A percentile compares a stretch with the other conserved stretches of the same genome.
Conservation (phyloP, 2,797 vertebrate genomes). For the Knipowitschia caucasica region DNA sequence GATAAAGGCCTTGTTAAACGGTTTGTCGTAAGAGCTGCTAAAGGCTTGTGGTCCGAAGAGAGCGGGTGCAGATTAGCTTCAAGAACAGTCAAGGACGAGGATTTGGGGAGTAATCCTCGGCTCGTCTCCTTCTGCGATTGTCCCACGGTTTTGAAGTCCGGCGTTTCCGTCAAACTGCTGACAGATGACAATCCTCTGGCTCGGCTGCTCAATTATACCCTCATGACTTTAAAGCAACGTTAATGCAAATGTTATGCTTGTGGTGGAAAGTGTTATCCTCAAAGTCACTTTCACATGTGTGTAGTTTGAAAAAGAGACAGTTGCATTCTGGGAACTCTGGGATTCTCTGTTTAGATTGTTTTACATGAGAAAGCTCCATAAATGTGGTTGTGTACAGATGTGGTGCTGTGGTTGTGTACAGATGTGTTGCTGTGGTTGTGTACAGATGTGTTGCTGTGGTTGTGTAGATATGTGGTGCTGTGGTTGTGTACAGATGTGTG, state of each 20-base stretch:
- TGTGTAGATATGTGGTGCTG: too few relatives aligned
- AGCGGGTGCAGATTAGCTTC: slow-evolving; percentile 22
- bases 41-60: slow-evolving; percentile 2
- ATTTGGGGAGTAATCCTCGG: slow-evolving; percentile 35
- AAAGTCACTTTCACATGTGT: neutral
- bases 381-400: too few relatives aligned
- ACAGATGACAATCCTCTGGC: slow-evolving; percentile 20
- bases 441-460: too few relatives aligned
- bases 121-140: slow-evolving; percentile 13
- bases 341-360: too few relatives aligned
- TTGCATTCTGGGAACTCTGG: too few relatives aligned
- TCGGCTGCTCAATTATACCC: neutral
- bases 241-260: slow-evolving; percentile 1
- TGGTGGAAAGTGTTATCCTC: neutral
- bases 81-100: slow-evolving; percentile 36
- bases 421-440: too few relatives aligned
- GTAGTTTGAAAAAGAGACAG: neutral
- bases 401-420: too few relatives aligned
- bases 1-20: slow-evolving; percentile 9
- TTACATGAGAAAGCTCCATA: too few relatives aligned
- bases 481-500: too few relatives aligned
- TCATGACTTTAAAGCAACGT: neutral
- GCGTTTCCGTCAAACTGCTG: slow-evolving; percentile 5
- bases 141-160: slow-evolving; percentile 17
- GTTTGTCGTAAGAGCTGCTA: neutral